Base-by-base conservation (phyloP, 2,797 vertebrate genomes). In the Manis crassicaudata region DNA sequence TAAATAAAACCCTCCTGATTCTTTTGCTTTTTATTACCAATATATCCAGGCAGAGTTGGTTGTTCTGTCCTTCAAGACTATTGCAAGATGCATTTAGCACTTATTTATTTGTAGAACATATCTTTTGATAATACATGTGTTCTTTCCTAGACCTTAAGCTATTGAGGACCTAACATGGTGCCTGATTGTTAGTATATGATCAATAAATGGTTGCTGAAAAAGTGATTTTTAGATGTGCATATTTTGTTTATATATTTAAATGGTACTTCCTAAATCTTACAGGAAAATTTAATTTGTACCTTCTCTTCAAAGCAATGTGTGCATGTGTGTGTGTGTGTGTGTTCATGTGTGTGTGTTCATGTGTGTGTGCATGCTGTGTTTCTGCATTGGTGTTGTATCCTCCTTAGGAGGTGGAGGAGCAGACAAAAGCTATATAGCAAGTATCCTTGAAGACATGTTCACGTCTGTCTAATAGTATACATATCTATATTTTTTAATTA, bases 131-230 rank as follows among this genome's bases (percentile, higher is more conserved):
- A 67, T 13, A 37, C 5, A 6, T 50, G 10, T 88, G 25, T 50
- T 40, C 17, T 29, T 40, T 46, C 18, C 11, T 86, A 25, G 21
- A 72, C 20, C n/a, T 60, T 80, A 72, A 72, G 37, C 4, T 40
- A 60, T 29, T 63, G 37, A 92, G 67, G 27, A 60, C 40, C 5
- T 92, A 85, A 72, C 2, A 46, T 77, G 32, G 2, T 70, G 32
- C 18, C 35, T 76, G 27, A 50, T n/a, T 54, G 60, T 62, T 62
- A 75, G 29, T 73, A 40, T 35, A 56, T 9, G 16, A 43, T 79
- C 50, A 85, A 27, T 88, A 92, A 83, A 62, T 79, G 7, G 18
- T 84, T 90, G 14, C 37, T 81, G 7, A 87, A 89, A 90, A 92
- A 87, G 56, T 11, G 25, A 46, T 25, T 67, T 82, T 89, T 77